phyloP scores from a whole-genome alignment of 2,797 vertebrate genomes.

The Meriones psammophilus region DNA sequence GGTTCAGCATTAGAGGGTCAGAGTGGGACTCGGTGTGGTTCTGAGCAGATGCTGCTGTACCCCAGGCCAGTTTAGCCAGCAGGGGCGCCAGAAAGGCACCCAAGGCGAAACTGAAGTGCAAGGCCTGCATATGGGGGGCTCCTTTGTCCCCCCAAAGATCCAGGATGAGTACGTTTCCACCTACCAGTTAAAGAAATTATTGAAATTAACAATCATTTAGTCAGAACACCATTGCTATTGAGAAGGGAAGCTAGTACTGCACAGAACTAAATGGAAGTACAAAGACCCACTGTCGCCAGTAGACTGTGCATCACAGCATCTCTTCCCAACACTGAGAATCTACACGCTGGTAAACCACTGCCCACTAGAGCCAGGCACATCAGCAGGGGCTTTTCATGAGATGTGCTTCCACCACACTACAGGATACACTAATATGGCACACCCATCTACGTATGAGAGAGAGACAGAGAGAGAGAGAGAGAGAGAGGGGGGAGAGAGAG shows the following conservation, averaged over 20 bases:
- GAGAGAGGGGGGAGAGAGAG: too few relatives aligned
- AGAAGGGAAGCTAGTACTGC: not conserved
- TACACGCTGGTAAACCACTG: not conserved
- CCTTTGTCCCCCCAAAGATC: slow-evolving; percentile 92
- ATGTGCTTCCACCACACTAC: not conserved
- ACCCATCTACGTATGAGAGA: not conserved
- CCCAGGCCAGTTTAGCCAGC: slow-evolving; percentile 92
- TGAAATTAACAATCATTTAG: not conserved
- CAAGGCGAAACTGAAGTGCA: slow-evolving; percentile 97
- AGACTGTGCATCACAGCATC: not conserved
- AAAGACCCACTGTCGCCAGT: not conserved
- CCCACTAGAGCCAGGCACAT: not conserved
- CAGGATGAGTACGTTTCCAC: slow-evolving; percentile 95
- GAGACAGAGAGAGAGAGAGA: too few relatives aligned
- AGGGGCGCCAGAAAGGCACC: slow-evolving; percentile 95
- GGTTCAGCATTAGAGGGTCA: slow-evolving; percentile 1
- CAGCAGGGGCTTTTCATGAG: not conserved
- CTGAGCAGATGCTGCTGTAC: not conserved
- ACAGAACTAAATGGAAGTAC: not conserved
- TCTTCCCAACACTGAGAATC: not conserved
- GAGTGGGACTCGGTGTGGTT: not conserved
- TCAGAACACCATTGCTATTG: not conserved
- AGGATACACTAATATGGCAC: not conserved
- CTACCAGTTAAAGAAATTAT: slow-evolving; percentile 86
- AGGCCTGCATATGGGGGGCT: slow-evolving; percentile 95